phyloP scores from a whole-genome alignment of 53 echinoderm and acorn worm genomes.

The Stichopus horrens region DNA sequence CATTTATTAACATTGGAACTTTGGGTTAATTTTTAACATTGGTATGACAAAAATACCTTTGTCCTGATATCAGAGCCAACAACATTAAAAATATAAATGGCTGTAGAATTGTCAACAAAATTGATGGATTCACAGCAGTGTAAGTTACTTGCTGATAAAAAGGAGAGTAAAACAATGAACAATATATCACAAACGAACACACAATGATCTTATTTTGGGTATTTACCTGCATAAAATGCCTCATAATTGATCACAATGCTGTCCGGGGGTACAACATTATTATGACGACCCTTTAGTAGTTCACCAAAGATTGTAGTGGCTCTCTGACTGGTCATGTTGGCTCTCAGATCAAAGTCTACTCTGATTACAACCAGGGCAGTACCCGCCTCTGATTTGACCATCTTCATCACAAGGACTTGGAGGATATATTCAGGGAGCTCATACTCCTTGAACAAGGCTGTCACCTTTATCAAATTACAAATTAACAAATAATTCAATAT shows the following conservation, averaged over 20 bases:
- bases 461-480: neutral
- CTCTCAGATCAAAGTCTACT: slow-evolving; percentile 30
- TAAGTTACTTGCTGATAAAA: too few relatives aligned
- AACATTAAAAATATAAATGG: too few relatives aligned
- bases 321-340: slow-evolving; percentile 39
- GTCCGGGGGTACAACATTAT: slow-evolving; percentile 15
- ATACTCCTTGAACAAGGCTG: neutral
- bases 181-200: too few relatives aligned
- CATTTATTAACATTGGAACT: too few relatives aligned
- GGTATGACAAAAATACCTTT: too few relatives aligned
- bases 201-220: neutral
- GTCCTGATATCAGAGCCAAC: too few relatives aligned
- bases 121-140: too few relatives aligned
- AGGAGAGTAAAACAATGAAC: too few relatives aligned
- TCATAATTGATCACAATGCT: slow-evolving; percentile 23
- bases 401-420: neutral
- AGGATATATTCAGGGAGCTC: neutral
- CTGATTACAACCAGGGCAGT: slow-evolving; percentile 4
- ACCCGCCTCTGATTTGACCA: neutral
- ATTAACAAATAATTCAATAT: too few relatives aligned
- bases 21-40: too few relatives aligned
- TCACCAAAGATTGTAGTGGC: neutral
- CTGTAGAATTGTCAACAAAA: too few relatives aligned
- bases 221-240: slow-evolving; percentile 12
- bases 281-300: neutral